phyloP scores from a whole-genome alignment of 2,888 invertebrate species.

The Cryptosula pallasiana region DNA sequence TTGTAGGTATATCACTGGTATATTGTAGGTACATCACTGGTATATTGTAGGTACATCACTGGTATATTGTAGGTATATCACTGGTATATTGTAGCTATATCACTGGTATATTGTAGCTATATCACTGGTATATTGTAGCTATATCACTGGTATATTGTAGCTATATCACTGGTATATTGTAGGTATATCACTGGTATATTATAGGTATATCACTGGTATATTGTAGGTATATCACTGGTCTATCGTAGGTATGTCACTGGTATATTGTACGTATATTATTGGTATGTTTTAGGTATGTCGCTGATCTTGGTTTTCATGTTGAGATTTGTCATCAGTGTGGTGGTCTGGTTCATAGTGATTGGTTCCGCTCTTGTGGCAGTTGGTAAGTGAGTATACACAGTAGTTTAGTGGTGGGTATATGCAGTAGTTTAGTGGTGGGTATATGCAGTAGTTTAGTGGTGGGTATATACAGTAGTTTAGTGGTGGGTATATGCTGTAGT shows the following conservation, averaged over 20 bases:
- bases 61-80: too few species aligned
- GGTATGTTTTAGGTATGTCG: slow-evolving; percentile 67
- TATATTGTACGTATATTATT: too few species aligned
- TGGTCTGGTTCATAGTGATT: slow-evolving; percentile 82
- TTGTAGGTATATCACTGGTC: slow-evolving; percentile 73
- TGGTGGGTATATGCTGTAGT: too few species aligned
- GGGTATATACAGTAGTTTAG: too few species aligned
- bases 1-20: slow-evolving; percentile 75
- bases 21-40: too few species aligned
- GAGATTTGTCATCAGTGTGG: slow-evolving; percentile 74
- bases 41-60: slow-evolving; percentile 71
- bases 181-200: slow-evolving; percentile 79
- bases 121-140: slow-evolving; percentile 59
- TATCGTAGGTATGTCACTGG: slow-evolving; percentile 51
- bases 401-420: too few species aligned
- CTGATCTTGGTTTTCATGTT: slow-evolving; percentile 75
- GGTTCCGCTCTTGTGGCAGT: slow-evolving; percentile 71
- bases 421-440: too few species aligned
- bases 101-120: too few species aligned
- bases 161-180: slow-evolving; percentile 49
- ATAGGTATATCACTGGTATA: slow-evolving; percentile 30
- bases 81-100: slow-evolving; percentile 64
- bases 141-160: slow-evolving; percentile 76
- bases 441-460: too few species aligned
- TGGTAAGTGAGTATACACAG: slow-evolving; percentile 57